A percentile compares a stretch with the other conserved stretches of the same genome.
phyloP scores from a whole-genome alignment of 2,888 invertebrate species.

The Smittia aterrima region DNA sequence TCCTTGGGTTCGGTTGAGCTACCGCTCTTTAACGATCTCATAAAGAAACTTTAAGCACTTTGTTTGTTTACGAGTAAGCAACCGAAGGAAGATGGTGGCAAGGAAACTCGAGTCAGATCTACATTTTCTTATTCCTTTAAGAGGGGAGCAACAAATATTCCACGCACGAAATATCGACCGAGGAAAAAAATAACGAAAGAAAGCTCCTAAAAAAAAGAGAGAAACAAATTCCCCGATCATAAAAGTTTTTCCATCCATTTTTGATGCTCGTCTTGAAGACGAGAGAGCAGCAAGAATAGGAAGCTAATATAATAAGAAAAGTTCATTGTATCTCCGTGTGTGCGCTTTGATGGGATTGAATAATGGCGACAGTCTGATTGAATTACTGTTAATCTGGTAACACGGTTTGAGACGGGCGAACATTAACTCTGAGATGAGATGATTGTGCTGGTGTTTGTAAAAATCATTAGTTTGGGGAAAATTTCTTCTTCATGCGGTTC shows the following conservation, averaged over 20 bases:
- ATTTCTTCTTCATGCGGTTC: too few species aligned
- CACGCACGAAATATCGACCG: conserved; percentile 22
- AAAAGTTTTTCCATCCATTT: conserved; percentile 3
- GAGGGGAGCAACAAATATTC: neutral
- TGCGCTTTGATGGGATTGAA: neutral
- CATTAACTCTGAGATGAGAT: too few species aligned
- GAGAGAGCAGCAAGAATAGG: neutral
- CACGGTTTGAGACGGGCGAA: neutral
- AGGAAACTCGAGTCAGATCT: neutral
- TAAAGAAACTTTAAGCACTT: conserved; percentile 19
- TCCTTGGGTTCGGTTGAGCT: neutral
- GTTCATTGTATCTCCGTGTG: neutral
- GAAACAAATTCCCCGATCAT: neutral
- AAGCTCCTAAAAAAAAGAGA: neutral
- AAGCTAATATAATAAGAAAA: neutral
- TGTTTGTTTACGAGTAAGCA: neutral
- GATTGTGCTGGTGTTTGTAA: too few species aligned
- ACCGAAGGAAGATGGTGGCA: neutral
- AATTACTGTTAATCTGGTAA: neutral
- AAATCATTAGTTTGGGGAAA: too few species aligned
- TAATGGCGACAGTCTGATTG: neutral
- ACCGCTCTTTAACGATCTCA: neutral
- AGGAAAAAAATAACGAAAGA: neutral
- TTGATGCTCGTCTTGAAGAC: neutral
- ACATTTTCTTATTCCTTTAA: too few species aligned